Conservation (phyloP, 1,140 invertebrate species). For the Nymphalis io region DNA sequence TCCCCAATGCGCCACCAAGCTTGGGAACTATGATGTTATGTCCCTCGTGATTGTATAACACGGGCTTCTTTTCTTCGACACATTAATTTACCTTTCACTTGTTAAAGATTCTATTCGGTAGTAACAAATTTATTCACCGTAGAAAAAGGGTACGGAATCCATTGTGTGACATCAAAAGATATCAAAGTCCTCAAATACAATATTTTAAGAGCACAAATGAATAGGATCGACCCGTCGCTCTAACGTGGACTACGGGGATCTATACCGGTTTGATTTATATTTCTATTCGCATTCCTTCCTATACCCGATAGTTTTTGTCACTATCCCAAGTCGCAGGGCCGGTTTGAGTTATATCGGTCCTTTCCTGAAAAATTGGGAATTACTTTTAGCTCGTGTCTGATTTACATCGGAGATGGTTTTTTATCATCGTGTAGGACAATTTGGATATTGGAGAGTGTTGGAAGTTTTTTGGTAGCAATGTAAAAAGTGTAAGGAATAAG, state of each 20-base stretch:
- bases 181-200: constrained; percentile 14
- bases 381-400: constrained; percentile 20
- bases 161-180: constrained; percentile 14
- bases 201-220: constrained; percentile 31
- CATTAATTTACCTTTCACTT: neutral
- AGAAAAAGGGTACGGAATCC: constrained; percentile 4
- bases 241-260: constrained; percentile 18
- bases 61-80: too few species aligned
- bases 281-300: constrained; percentile 25
- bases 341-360: constrained; percentile 35
- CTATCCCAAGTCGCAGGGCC: constrained; percentile 10
- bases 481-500: too few species aligned
- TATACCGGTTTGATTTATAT: constrained; percentile 31
- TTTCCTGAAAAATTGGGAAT: constrained; percentile 30
- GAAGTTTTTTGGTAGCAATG: neutral
- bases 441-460: neutral
- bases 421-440: constrained; percentile 21
- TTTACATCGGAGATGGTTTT: constrained; percentile 18
- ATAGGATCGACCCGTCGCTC: constrained; percentile 2
- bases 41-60: too few species aligned
- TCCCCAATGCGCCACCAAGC: too few species aligned
- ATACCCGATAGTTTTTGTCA: constrained; percentile 32
- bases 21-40: too few species aligned
- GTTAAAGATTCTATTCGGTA: neutral
- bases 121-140: constrained; percentile 3